phyloP scores from a whole-genome alignment of 2,888 invertebrate species.

The Phymatocera aterrima region DNA sequence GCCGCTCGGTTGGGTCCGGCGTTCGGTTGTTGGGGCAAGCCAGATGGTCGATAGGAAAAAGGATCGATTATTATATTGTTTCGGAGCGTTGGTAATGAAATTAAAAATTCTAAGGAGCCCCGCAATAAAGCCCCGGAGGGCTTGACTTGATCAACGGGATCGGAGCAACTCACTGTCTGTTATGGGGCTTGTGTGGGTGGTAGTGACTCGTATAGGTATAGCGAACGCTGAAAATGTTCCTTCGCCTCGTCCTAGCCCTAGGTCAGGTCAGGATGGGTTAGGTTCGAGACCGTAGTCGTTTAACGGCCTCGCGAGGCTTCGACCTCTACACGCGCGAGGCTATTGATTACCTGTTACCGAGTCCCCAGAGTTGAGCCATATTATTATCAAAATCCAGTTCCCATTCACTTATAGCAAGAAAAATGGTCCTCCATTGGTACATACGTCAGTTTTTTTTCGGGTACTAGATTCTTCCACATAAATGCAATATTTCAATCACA shows the following conservation, averaged over 20 bases:
- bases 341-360: constrained; percentile 41
- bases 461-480: too few relatives aligned
- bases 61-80: constrained; percentile 63
- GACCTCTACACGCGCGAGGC: constrained; percentile 37
- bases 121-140: constrained; percentile 56
- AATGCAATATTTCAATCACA: too few relatives aligned
- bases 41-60: constrained; percentile 70
- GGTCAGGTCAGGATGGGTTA: constrained; percentile 33
- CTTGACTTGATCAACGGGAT: constrained; percentile 54
- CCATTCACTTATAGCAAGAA: constrained; percentile 6
- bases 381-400: constrained; percentile 25
- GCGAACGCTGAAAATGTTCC: constrained; percentile 6
- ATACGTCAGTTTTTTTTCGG: background rate
- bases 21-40: constrained; percentile 62
- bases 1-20: too few relatives aligned
- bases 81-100: constrained; percentile 65
- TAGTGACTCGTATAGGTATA: background rate
- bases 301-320: constrained; percentile 38
- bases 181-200: background rate
- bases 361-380: constrained; percentile 1
- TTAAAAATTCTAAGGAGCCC: constrained; percentile 61
- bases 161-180: background rate
- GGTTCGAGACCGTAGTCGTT: constrained; percentile 14
- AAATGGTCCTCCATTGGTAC: background rate
- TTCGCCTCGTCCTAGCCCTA: constrained; percentile 8